A percentile compares a stretch with the other conserved stretches of the same genome.
phyloP scores from a whole-genome alignment of 2,888 invertebrate genomes.

The Teinopalpus imperialis region DNA sequence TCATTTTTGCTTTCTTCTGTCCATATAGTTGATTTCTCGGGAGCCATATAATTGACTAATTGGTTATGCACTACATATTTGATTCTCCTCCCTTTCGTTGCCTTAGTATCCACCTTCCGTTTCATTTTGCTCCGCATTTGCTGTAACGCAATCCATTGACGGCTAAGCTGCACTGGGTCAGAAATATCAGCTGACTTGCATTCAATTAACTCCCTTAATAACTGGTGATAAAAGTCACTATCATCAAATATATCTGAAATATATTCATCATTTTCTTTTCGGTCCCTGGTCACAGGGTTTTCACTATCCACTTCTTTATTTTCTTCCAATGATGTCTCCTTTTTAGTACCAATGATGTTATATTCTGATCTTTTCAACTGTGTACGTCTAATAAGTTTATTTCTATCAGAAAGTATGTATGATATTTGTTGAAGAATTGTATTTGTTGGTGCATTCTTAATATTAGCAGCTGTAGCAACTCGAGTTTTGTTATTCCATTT shows the following conservation, averaged over 20 bases:
- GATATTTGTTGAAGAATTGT: constrained; percentile 91
- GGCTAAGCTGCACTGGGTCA: constrained; percentile 92
- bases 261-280: constrained; percentile 81
- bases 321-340: constrained; percentile 35
- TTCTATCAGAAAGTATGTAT: constrained; percentile 89
- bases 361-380: constrained; percentile 90
- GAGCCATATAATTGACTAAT: constrained; percentile 95
- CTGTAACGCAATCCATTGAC: constrained; percentile 96
- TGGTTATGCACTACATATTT: constrained; percentile 93
- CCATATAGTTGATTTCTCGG: constrained; percentile 85
- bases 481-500: constrained; percentile 98
- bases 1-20: constrained; percentile 90
- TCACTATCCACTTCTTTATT: constrained; percentile 37
- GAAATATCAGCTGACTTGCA: constrained; percentile 91
- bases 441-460: constrained; percentile 83
- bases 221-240: constrained; percentile 97
- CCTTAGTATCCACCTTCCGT: constrained; percentile 94
- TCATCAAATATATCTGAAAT: constrained; percentile 96
- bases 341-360: constrained; percentile 83
- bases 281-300: constrained; percentile 44
- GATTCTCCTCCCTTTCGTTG: constrained; percentile 96
- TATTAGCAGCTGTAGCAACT: constrained; percentile 84
- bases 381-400: constrained; percentile 89
- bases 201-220: constrained; percentile 95
- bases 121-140: constrained; percentile 96